Evolutionary conservation across 2,888 invertebrate species (phyloP).

Genomic region (Eilema griseolum): DNA sequence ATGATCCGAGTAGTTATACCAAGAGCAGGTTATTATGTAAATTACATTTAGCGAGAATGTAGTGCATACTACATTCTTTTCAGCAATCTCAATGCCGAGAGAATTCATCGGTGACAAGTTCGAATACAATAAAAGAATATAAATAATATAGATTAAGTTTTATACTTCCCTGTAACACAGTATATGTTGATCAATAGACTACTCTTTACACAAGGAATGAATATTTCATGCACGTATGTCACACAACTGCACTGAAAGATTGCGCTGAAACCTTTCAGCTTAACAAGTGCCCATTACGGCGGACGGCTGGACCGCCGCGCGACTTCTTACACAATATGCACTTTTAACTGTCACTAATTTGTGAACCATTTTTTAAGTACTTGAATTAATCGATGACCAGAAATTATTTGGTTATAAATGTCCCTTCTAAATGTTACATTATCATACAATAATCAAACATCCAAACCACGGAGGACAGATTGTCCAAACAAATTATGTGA

Average conservation of each 20-base stretch:
- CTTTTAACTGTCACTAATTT: not conserved
- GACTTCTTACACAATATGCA: not conserved
- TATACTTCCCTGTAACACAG: not conserved
- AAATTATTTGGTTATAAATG: not conserved
- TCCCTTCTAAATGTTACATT: not conserved
- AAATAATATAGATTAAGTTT: too few relatives aligned
- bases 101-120: not conserved
- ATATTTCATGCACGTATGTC: not conserved
- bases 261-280: constrained; percentile 1
- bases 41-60: not conserved
- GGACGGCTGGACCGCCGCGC: not conserved
- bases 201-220: not conserved
- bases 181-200: not conserved
- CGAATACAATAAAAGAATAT: too few relatives aligned
- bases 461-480: too few relatives aligned
- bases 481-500: not conserved
- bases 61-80: not conserved
- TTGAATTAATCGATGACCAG: not conserved
- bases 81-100: not conserved
- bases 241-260: not conserved
- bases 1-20: not conserved
- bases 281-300: not conserved
- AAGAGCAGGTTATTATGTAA: not conserved
- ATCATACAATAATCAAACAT: not conserved
- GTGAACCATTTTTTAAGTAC: not conserved